Evolutionary conservation across 30 jellyfish, hydroid and myxozoan genomes (phyloP), one percentile per base, ranked within the genome.

Genomic region (Aurelia sp.): DNA sequence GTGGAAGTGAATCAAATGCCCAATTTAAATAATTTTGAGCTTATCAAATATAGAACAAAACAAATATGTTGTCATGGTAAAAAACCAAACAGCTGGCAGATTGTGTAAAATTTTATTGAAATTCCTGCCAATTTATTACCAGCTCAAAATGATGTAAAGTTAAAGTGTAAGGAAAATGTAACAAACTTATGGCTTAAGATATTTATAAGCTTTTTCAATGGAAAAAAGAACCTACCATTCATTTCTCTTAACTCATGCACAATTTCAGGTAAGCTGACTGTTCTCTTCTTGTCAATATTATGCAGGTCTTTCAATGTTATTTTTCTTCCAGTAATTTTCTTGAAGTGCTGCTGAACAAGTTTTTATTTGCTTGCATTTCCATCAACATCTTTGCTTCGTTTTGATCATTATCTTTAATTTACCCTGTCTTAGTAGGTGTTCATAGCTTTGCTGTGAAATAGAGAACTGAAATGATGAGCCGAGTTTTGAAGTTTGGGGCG

Each of bases 401-500:
- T 19, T 23, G 53, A 9, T 55, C 82, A 15, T 33, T 37, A 13
- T 33, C 63, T 37, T 19, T 9, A 84, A 20, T 51, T 51, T 59
- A 4, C 93, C 33, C 60, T 84, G 93, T 19, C 81, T 41, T 53
- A 89, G 93, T 1, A 71, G 81, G 61, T 84, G 93, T 17, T 23
- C 37, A 70, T 17, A 82, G 40, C 62, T 20, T 31, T 35, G 78
- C 92, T 82, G 40, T 35, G 19, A 77, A 48, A 58, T 22, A 35
- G 22, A 18, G 79, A 68, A 68, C 23, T 22, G 13, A 18, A 18
- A 27, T 19, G 0, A 68, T 17, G 47, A 68, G 53, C 51, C 20
- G 51, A 22, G 11, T 6, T 68, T 68, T 19, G 20, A 22, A 23
- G 4, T 61, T 1, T 4, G 71, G 0, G 55, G 15, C 10, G 55